These are phyloP conservation scores for Campoletis sonorensis DNA, from an alignment of 1,140 invertebrate species.

Conservation along the genomic window DNA sequence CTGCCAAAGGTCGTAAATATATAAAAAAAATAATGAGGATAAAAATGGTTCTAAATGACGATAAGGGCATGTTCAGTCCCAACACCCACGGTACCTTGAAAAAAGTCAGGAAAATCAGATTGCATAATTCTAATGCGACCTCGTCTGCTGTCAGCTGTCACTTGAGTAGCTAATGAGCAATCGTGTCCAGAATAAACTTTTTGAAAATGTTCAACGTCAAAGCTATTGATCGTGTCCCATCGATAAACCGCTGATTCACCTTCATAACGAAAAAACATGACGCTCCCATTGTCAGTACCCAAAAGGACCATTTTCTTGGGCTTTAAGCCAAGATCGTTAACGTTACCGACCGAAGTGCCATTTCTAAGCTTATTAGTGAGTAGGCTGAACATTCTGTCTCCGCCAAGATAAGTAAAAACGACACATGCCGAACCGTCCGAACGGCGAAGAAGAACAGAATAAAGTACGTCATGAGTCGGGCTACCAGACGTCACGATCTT, in stretches of 20 bases:
- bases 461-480: constrained; percentile 78
- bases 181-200: constrained; percentile 76
- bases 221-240: constrained; percentile 71
- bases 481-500: constrained; percentile 73
- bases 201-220: constrained; percentile 71
- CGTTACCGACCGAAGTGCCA: constrained; percentile 75
- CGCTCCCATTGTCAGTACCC: constrained; percentile 80
- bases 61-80: constrained; percentile 77
- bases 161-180: constrained; percentile 78
- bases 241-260: constrained; percentile 74
- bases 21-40: no score
- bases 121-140: constrained; percentile 79
- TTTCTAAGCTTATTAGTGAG: constrained; percentile 77
- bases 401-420: constrained; percentile 79
- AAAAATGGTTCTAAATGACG: constrained; percentile 68
- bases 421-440: constrained; percentile 76
- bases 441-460: constrained; percentile 76
- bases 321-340: constrained; percentile 78
- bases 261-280: constrained; percentile 79
- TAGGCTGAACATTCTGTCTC: constrained; percentile 77
- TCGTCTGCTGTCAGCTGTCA: constrained; percentile 77
- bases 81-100: constrained; percentile 79
- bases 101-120: constrained; percentile 81
- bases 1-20: no score
- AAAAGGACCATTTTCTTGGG: constrained; percentile 77